phyloP scores from a whole-genome alignment of 2,797 vertebrate species.

The Hydrolagus colliei region DNA sequence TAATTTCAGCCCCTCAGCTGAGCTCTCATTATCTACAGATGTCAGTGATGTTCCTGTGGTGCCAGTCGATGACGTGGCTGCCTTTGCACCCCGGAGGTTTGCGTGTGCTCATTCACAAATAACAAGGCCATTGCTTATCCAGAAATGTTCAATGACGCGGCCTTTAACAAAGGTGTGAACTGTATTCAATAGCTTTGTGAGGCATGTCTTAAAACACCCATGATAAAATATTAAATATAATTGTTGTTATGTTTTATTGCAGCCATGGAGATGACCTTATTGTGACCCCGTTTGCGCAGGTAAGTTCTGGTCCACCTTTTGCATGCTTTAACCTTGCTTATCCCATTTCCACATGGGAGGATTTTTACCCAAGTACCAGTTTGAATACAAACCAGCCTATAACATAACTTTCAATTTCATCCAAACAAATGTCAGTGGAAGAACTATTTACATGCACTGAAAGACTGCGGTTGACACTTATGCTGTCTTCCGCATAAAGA shows the following conservation, averaged over 20 bases:
- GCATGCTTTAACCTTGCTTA: not conserved
- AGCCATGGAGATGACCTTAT: conserved; percentile 99
- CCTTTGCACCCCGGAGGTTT: not conserved
- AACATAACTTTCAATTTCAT: no score
- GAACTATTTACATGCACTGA: no score
- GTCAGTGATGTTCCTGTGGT: not conserved
- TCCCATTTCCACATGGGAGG: no score
- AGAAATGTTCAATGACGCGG: not conserved
- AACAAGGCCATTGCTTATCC: not conserved
- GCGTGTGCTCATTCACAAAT: not conserved
- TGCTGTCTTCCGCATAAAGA: no score
- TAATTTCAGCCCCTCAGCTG: not conserved
- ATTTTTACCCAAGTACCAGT: no score
- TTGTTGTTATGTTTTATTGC: conserved; percentile 49
- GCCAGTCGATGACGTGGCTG: not conserved
- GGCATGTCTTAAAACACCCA: not conserved
- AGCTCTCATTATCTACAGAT: not conserved
- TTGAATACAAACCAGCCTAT: no score
- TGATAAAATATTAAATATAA: conserved; percentile 21
- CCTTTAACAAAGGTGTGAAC: not conserved
- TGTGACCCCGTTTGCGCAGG: conserved; percentile 99
- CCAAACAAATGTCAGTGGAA: no score
- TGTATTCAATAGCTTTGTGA: not conserved
- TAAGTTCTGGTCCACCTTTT: conserved; percentile 45
- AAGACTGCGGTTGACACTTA: no score